Evolutionary conservation across 2,113 vertebrate genomes (phyloP).

Genomic region (Pterocles gutturalis): DNA sequence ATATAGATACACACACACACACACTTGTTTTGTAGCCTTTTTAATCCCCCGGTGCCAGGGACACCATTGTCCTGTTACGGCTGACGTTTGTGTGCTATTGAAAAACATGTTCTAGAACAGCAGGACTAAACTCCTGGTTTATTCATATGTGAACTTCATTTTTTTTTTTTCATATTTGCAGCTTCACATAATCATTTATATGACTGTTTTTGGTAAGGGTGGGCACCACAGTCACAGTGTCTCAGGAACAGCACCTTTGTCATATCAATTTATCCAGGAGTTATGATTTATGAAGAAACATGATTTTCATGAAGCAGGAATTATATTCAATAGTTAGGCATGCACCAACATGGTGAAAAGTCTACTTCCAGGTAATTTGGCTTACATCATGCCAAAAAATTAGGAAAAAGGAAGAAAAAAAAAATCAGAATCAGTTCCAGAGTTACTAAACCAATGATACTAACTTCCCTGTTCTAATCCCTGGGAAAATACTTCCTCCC

Average conservation of each 20-base stretch:
- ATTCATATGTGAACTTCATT: background rate
- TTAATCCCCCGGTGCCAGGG: background rate
- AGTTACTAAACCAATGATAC: background rate
- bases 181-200: background rate
- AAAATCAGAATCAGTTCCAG: background rate
- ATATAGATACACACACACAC: background rate
- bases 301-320: background rate
- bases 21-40: background rate
- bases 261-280: background rate
- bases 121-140: background rate
- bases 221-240: background rate
- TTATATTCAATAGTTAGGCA: background rate
- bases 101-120: background rate
- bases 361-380: background rate
- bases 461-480: background rate
- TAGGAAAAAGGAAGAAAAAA: background rate
- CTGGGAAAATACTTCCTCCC: constrained; percentile 55
- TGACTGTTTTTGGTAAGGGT: background rate
- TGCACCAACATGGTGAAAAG: background rate
- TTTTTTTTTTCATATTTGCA: background rate
- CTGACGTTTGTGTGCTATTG: background rate
- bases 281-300: background rate
- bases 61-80: background rate
- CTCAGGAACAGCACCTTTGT: background rate
- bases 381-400: background rate